These are phyloP conservation scores for Sylvietta virens DNA, from an alignment of 2,113 vertebrate species.

Conservation along the genomic window DNA sequence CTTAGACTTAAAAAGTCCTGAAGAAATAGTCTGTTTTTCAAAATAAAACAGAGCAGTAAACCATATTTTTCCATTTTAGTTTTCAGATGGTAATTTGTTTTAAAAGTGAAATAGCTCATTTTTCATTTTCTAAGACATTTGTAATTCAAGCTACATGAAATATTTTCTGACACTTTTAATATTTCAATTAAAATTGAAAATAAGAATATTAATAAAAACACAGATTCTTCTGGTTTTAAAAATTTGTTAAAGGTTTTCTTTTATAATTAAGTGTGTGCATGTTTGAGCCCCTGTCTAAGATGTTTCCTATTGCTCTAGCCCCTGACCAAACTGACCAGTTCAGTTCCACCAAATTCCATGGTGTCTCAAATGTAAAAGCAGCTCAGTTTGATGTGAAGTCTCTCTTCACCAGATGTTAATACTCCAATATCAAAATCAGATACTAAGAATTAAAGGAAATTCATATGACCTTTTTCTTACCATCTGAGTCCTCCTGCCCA, in stretches of 20 bases:
- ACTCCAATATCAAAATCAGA: background rate
- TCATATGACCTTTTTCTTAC: conserved; percentile 66
- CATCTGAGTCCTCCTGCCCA: conserved; percentile 86
- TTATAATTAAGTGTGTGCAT: background rate
- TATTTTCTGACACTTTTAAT: background rate
- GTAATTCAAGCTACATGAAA: background rate
- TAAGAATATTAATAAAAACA: background rate
- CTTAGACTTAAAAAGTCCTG: background rate
- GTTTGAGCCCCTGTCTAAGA: background rate
- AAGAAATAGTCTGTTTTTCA: background rate
- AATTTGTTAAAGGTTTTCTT: background rate
- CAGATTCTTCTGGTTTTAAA: accelerated
- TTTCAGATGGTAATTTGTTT: background rate
- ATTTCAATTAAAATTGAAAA: background rate
- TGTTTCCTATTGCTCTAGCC: background rate
- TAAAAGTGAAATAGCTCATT: background rate
- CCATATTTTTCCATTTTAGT: background rate
- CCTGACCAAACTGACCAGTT: background rate
- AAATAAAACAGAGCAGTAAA: background rate
- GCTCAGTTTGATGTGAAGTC: background rate
- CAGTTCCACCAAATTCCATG: background rate
- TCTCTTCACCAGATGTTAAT: background rate
- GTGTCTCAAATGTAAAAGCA: background rate
- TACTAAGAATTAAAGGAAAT: background rate
- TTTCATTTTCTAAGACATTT: background rate